Evolutionary conservation across 92 coral and sea anemone species (phyloP).

Genomic region (Zoanthus solanderi): DNA sequence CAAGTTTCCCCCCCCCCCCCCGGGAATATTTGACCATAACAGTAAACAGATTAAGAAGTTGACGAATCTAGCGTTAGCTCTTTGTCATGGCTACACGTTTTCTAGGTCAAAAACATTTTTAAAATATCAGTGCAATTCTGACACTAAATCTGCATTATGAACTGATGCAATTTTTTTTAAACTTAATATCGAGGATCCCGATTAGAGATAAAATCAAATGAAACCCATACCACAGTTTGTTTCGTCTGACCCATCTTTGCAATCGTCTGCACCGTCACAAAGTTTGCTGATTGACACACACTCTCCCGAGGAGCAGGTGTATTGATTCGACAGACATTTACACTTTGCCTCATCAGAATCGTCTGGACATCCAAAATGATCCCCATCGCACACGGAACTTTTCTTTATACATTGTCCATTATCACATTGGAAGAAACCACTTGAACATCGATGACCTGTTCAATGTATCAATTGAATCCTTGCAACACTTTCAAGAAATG

Average conservation of each 20-base stretch:
- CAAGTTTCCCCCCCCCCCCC: too few species aligned
- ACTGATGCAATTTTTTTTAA: too few species aligned
- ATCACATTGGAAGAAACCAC: slow-evolving; percentile 72
- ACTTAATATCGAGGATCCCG: too few species aligned
- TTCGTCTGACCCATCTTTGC: slow-evolving; percentile 72
- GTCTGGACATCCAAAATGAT: slow-evolving; percentile 73
- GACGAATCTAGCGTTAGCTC: too few species aligned
- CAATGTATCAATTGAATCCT: background rate
- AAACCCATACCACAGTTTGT: slow-evolving; percentile 64
- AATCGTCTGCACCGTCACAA: slow-evolving; percentile 59
- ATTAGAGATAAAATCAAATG: background rate
- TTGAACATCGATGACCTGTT: slow-evolving; percentile 63
- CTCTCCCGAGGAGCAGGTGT: slow-evolving; percentile 63
- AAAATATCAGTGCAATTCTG: too few species aligned
- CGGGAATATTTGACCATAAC: too few species aligned
- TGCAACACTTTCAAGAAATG: background rate
- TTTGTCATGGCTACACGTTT: too few species aligned
- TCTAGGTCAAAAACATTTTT: too few species aligned
- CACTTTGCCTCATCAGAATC: slow-evolving; percentile 78
- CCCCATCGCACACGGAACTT: slow-evolving; percentile 82
- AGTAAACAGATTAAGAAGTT: too few species aligned
- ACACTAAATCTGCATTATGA: too few species aligned
- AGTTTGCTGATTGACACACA: slow-evolving; percentile 60
- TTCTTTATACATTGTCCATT: slow-evolving; percentile 87
- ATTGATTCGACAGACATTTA: slow-evolving; percentile 63